phyloP scores from a whole-genome alignment of 1,140 invertebrate species.

The Cyrtorhinus lividipennis region DNA sequence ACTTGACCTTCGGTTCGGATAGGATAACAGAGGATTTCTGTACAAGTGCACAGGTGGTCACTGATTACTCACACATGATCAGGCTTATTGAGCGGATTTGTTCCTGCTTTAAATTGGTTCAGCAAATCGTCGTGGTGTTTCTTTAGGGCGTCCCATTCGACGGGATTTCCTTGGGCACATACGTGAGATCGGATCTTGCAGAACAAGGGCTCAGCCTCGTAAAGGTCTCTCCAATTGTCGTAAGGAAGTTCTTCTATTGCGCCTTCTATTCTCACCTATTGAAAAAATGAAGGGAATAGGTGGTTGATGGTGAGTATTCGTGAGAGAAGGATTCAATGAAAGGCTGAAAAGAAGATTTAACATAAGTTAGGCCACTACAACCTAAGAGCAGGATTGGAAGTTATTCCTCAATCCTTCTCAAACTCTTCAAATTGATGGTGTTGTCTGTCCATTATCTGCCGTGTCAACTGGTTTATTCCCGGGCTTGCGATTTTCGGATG shows the following conservation, averaged over 20 bases:
- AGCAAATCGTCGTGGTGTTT: slow-evolving; percentile 30
- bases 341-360: too few species aligned
- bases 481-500: background rate
- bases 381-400: too few species aligned
- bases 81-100: slow-evolving; percentile 29
- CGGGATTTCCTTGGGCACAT: slow-evolving; percentile 31
- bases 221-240: slow-evolving; percentile 29
- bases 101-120: slow-evolving; percentile 24
- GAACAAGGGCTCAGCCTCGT: slow-evolving; percentile 32
- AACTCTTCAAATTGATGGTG: too few species aligned
- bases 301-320: too few species aligned
- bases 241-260: slow-evolving; percentile 27
- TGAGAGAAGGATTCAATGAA: too few species aligned
- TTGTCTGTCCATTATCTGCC: too few species aligned
- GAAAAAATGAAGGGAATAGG: slow-evolving; percentile 5
- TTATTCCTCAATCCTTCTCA: too few species aligned
- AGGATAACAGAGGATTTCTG: too few species aligned
- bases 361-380: too few species aligned
- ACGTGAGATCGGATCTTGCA: slow-evolving; percentile 34
- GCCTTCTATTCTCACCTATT: slow-evolving; percentile 33
- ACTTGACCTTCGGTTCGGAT: too few species aligned
- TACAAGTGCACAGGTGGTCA: too few species aligned
- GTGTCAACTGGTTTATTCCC: background rate
- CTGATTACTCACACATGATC: slow-evolving; percentile 33
- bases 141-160: slow-evolving; percentile 33